Evolutionary conservation across 30 jellyfish, hydroid and myxozoan genomes (phyloP).

Genomic region (Turritopsis rubra): DNA sequence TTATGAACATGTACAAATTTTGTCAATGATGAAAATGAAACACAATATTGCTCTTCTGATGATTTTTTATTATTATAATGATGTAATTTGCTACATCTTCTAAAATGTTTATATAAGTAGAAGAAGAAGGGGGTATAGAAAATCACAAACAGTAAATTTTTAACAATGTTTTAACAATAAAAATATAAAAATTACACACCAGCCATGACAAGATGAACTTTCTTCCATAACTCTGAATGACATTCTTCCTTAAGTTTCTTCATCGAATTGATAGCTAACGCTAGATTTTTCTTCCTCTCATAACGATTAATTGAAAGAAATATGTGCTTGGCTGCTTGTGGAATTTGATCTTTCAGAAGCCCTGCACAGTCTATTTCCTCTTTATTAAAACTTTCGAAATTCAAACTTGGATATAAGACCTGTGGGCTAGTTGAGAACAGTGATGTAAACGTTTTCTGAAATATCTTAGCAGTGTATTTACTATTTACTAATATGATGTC

Average conservation of each 20-base stretch:
- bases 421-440: slow-evolving; percentile 33
- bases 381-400: slow-evolving; percentile 12
- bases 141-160: no score
- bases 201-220: slow-evolving; percentile 76
- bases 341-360: slow-evolving; percentile 35
- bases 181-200: slow-evolving; percentile 19
- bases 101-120: neutral
- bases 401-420: slow-evolving; percentile 73
- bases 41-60: no score
- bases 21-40: no score
- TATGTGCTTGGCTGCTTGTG: slow-evolving; percentile 43
- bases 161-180: no score
- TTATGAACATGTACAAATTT: no score
- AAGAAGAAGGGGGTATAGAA: neutral
- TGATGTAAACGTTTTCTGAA: slow-evolving; percentile 61
- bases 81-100: no score
- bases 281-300: slow-evolving; percentile 83
- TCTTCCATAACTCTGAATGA: slow-evolving; percentile 42
- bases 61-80: no score
- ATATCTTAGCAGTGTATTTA: slow-evolving; percentile 68
- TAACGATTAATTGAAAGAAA: slow-evolving; percentile 79
- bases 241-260: slow-evolving; percentile 37
- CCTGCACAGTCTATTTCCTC: slow-evolving; percentile 25
- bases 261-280: slow-evolving; percentile 62
- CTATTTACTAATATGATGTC: slow-evolving; percentile 75